Conservation (phyloP, 1,140 invertebrate species). For the Choristoneura fumiferana region DNA sequence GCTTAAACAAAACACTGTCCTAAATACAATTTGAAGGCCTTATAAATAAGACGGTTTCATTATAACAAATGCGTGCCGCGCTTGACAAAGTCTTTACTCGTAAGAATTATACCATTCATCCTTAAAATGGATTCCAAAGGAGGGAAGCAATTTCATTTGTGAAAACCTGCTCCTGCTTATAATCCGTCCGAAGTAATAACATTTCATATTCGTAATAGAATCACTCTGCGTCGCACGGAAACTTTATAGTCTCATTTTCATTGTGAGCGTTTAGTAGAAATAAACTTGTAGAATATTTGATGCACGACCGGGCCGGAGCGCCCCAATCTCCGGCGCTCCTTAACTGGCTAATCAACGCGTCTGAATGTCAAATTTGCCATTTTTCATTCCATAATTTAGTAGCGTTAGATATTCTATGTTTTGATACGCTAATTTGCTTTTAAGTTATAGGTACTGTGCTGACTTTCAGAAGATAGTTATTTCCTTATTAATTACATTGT, state of each 20-base stretch:
- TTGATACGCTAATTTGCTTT: no score
- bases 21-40: not conserved
- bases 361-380: slow-evolving; percentile 18
- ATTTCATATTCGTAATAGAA: slow-evolving; percentile 78
- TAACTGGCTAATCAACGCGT: slow-evolving; percentile 47
- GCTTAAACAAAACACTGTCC: not conserved
- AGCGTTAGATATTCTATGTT: no score
- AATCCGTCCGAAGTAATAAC: slow-evolving; percentile 78
- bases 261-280: slow-evolving; percentile 74
- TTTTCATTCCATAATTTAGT: not conserved
- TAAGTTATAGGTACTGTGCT: no score
- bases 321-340: slow-evolving; percentile 63
- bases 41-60: slow-evolving; percentile 20
- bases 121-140: slow-evolving; percentile 77
- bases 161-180: slow-evolving; percentile 77
- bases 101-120: slow-evolving; percentile 76
- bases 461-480: no score
- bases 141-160: slow-evolving; percentile 78
- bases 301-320: slow-evolving; percentile 50
- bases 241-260: slow-evolving; percentile 78
- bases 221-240: slow-evolving; percentile 73
- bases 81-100: slow-evolving; percentile 69
- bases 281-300: slow-evolving; percentile 73
- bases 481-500: no score
- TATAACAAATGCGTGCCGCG: slow-evolving; percentile 57